Conservation (phyloP, 2,888 invertebrate species). For the Psylliodes chrysocephalus region DNA sequence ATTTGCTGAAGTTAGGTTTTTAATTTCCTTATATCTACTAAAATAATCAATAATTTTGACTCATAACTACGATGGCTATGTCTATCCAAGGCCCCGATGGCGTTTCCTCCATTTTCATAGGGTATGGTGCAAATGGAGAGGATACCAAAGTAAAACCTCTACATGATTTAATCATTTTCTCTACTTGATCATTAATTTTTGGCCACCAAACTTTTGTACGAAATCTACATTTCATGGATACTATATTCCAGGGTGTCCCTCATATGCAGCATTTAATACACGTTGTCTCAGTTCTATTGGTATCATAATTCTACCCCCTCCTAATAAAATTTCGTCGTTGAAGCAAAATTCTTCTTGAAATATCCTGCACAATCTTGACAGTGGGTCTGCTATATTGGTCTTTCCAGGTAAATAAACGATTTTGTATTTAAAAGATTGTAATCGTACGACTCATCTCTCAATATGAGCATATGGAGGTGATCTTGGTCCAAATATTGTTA, state of each 20-base stretch:
- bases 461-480: too few relatives aligned
- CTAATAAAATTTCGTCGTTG: too few relatives aligned
- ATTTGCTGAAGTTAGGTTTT: too few relatives aligned
- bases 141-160: slow-evolving; percentile 25
- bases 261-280: too few relatives aligned
- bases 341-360: too few relatives aligned
- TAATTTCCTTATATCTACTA: not conserved
- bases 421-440: slow-evolving; percentile 34
- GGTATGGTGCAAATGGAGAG: not conserved
- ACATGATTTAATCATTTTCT: slow-evolving; percentile 35
- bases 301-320: too few relatives aligned
- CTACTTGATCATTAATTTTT: slow-evolving; percentile 48
- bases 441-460: slow-evolving; percentile 32
- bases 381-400: slow-evolving; percentile 32
- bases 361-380: slow-evolving; percentile 20
- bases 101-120: not conserved
- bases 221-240: slow-evolving; percentile 54
- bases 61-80: slow-evolving; percentile 46
- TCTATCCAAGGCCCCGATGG: slow-evolving; percentile 36
- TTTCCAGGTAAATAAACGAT: slow-evolving; percentile 32
- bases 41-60: slow-evolving; percentile 48
- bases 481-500: slow-evolving; percentile 47
- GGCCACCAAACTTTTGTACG: slow-evolving; percentile 56
- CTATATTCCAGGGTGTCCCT: too few relatives aligned
- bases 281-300: too few relatives aligned